Evolutionary conservation across 2,888 invertebrate species (phyloP).

Genomic region (Balanococcus diminutus): DNA sequence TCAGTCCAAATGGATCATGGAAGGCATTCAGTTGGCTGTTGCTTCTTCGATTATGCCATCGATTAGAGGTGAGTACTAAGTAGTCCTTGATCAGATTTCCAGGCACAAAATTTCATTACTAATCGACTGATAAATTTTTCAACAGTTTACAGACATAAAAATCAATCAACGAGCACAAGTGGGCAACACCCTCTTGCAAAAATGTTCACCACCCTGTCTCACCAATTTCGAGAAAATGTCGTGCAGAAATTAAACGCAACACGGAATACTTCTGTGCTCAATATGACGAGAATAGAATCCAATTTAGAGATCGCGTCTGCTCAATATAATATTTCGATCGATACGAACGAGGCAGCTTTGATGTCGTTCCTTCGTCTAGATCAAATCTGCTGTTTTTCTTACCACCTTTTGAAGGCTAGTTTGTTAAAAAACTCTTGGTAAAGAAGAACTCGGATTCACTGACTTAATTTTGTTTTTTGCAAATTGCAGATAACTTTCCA

Average conservation of each 20-base stretch:
- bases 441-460: no score
- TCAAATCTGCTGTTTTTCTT: not conserved
- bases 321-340: not conserved
- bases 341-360: not conserved
- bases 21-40: not conserved
- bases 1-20: not conserved
- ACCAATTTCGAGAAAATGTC: not conserved
- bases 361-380: not conserved
- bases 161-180: not conserved
- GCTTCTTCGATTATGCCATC: not conserved
- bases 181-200: not conserved
- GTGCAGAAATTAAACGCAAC: not conserved
- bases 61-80: not conserved
- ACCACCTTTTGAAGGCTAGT: not conserved
- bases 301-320: not conserved
- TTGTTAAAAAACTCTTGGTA: not conserved
- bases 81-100: not conserved
- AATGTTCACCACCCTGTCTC: not conserved
- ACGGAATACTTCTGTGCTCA: not conserved
- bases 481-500: not conserved
- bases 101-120: no score
- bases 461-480: not conserved
- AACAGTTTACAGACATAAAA: not conserved
- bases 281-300: not conserved
- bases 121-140: no score